Evolutionary conservation across 2,113 vertebrate species (phyloP), one percentile per base, ranked within the genome.

Genomic region (Dendropsophus ebraccatus): DNA sequence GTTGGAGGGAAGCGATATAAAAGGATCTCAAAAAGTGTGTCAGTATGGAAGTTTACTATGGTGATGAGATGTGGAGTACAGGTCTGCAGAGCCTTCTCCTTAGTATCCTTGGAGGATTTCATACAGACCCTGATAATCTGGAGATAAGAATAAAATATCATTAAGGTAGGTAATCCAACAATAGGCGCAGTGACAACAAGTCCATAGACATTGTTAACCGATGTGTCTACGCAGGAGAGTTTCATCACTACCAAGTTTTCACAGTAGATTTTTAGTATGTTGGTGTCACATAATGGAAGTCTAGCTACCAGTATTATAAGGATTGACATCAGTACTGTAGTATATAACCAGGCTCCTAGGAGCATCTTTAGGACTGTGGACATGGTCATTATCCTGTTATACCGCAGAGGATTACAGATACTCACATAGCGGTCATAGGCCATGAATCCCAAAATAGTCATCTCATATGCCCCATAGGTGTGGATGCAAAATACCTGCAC

Each of bases 191-290:
- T 60, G n/a, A 25, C 5, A n/a, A n/a, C 9, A 2, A 60, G 23
- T 11, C 58, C 58, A 60, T 25, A 60, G 58, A 60, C 25, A 28
- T 60, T 60, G 58, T 81, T 81, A 12, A 65, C 37, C 10, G 58
- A 47, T 47, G 79, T 81, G 60, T 81, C 79, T 58, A 41, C 13
- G 19, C 78, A 80, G 12, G 78, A 80, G 30, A 80, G 78, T n/a
- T 25, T 80, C 54, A 80, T 56, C 35, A 80, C 56, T 16, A 56
- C 62, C 58, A 23, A 60, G 58, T 60, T 60, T 9, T 60, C 76
- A 58, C 76, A 79, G 76, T 79, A 79, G 76, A 81, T 28, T n/a
- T 81, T 81, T 6, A 45, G 23, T 5, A 81, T 47, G 21, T 28
- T 5, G 11, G 19, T 58, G 56, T 4, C 21, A 62, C 79, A 81